Percentiles rank a stretch among this genome's conserved stretches.
Conservation (phyloP, 2,113 vertebrate genomes). For the Calypte anna region DNA sequence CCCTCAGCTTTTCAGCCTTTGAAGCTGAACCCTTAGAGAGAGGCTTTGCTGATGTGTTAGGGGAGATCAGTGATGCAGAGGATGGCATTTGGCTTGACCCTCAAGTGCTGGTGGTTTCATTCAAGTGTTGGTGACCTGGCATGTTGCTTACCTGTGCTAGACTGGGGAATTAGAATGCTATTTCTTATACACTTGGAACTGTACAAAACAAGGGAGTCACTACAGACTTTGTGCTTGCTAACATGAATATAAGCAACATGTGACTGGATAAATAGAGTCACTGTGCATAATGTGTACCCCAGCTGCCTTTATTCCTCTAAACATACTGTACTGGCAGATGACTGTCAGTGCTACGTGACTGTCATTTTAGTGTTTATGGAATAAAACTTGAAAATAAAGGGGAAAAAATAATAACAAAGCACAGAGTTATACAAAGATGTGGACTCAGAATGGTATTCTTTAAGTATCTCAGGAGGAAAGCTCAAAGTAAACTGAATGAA, state of each 20-base stretch:
- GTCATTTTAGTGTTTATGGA: not conserved
- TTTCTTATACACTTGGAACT: not conserved
- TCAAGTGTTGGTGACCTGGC: not conserved
- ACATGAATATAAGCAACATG: not conserved
- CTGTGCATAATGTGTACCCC: not conserved
- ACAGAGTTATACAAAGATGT: fast-evolving
- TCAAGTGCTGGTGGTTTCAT: not conserved
- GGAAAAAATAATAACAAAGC: not conserved
- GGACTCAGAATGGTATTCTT: not conserved
- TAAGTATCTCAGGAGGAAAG: not conserved
- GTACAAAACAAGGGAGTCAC: not conserved
- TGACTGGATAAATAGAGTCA: not conserved
- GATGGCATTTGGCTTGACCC: not conserved
- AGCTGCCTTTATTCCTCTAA: not conserved
- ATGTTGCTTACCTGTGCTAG: fast-evolving
- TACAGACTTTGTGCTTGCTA: not conserved
- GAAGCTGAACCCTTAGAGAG: not conserved
- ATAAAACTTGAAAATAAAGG: not conserved
- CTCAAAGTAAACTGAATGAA: not conserved
- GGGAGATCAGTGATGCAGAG: not conserved
- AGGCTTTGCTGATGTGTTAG: not conserved
- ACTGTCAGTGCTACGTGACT: not conserved
- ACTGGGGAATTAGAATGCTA: not conserved
- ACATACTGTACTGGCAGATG: not conserved
- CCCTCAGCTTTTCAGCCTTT: not conserved